Conservation (phyloP, 2,113 vertebrate species). For the Lagopus leucura region DNA sequence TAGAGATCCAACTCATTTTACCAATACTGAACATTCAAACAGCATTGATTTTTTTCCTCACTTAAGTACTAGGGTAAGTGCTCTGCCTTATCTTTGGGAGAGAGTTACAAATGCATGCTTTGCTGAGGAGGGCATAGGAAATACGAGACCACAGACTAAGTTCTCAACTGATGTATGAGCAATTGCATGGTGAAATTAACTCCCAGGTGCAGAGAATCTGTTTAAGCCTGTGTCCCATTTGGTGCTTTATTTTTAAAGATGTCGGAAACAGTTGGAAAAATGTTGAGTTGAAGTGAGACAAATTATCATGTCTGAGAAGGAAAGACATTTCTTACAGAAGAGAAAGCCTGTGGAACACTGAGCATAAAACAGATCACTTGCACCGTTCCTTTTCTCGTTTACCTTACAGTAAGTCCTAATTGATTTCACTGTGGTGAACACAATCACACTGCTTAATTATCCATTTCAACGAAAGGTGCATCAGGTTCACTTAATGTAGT, state of each 20-base stretch:
- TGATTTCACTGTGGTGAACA: not conserved
- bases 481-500: not conserved
- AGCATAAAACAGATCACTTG: not conserved
- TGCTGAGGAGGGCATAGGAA: not conserved
- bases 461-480: not conserved
- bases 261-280: not conserved
- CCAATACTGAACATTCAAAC: not conserved
- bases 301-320: not conserved
- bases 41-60: not conserved
- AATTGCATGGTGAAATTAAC: not conserved
- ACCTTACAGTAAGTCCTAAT: not conserved
- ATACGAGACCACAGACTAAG: accelerated
- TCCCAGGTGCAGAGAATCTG: not conserved
- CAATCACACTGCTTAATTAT: not conserved
- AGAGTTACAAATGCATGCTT: not conserved
- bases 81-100: not conserved
- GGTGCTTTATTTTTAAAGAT: not conserved
- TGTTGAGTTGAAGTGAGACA: not conserved
- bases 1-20: not conserved
- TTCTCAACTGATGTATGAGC: accelerated
- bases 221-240: not conserved
- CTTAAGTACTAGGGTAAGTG: not conserved
- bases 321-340: not conserved
- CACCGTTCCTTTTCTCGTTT: not conserved
- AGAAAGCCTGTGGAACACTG: not conserved